Evolutionary conservation across 2,797 vertebrate species (phyloP).

Genomic region (Eupleurogrammus muticus): DNA sequence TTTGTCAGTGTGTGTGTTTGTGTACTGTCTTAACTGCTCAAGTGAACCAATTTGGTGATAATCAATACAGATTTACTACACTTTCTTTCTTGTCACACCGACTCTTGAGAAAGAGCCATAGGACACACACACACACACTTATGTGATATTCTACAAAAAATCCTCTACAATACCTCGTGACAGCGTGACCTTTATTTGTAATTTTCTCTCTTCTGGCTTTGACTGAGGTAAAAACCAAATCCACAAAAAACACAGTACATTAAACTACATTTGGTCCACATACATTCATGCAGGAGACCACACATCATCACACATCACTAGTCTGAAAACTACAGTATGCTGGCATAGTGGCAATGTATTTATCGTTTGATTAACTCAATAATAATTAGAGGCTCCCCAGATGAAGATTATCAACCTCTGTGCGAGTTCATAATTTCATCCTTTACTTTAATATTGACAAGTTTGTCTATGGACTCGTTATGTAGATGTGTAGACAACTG

Average conservation of each 20-base stretch:
- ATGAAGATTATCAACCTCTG: background rate
- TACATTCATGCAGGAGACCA: too few species aligned
- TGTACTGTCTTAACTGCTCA: slow-evolving; percentile 34
- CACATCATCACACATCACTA: too few species aligned
- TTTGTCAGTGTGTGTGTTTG: background rate
- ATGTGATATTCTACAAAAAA: background rate
- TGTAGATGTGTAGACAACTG: background rate
- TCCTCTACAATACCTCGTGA: background rate
- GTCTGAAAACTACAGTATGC: background rate
- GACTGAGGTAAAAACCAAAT: background rate
- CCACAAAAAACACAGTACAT: background rate
- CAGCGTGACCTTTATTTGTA: background rate
- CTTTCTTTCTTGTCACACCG: slow-evolving; percentile 19
- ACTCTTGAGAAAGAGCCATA: slow-evolving; percentile 1
- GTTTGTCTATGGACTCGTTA: slow-evolving; percentile 3
- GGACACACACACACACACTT: background rate
- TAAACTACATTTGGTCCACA: background rate
- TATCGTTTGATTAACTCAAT: background rate
- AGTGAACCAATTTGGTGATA: slow-evolving; percentile 50
- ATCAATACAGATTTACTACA: slow-evolving; percentile 46
- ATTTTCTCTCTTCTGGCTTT: background rate
- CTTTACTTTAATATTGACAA: background rate
- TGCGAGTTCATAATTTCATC: background rate
- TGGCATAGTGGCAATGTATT: background rate
- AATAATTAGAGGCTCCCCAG: background rate